A percentile compares a stretch with the other conserved stretches of the same genome.
Evolutionary conservation across 2,888 invertebrate species (phyloP).

Genomic region (Agrilus cyanescens): DNA sequence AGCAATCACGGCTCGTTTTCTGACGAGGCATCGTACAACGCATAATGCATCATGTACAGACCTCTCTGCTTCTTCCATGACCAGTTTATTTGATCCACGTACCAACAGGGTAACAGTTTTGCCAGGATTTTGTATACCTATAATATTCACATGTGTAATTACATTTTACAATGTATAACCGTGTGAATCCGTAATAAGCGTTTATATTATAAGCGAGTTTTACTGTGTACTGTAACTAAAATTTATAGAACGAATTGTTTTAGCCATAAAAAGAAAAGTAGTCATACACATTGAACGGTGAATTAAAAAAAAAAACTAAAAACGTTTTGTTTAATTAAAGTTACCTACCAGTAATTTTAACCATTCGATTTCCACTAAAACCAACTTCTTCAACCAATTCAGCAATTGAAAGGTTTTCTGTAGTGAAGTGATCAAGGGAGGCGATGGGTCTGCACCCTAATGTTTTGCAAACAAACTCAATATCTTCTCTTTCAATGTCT

Average conservation of each 20-base stretch:
- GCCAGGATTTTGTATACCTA: conserved; percentile 64
- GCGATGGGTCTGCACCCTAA: conserved; percentile 92
- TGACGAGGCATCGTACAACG: conserved; percentile 92
- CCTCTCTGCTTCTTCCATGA: conserved; percentile 69
- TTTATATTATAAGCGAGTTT: not conserved
- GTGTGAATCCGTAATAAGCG: no score
- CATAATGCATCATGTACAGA: conserved; percentile 78
- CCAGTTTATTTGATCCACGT: conserved; percentile 75
- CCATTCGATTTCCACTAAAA: conserved; percentile 79
- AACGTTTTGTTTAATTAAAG: not conserved
- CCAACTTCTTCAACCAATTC: conserved; percentile 91
- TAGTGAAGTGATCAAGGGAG: conserved; percentile 92
- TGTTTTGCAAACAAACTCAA: conserved; percentile 94
- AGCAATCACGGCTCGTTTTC: conserved; percentile 80
- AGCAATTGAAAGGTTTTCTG: conserved; percentile 84
- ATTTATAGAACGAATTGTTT: not conserved
- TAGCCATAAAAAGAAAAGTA: not conserved
- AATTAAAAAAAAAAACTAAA: not conserved
- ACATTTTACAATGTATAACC: no score
- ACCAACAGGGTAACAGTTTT: conserved; percentile 87
- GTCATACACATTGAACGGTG: not conserved
- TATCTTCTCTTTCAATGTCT: conserved; percentile 96
- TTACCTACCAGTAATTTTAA: conserved; percentile 47
- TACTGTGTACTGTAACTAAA: not conserved
- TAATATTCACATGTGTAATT: conserved; percentile 6